phyloP scores from a whole-genome alignment of 1,140 invertebrate species.

The Bombyx mandarina region DNA sequence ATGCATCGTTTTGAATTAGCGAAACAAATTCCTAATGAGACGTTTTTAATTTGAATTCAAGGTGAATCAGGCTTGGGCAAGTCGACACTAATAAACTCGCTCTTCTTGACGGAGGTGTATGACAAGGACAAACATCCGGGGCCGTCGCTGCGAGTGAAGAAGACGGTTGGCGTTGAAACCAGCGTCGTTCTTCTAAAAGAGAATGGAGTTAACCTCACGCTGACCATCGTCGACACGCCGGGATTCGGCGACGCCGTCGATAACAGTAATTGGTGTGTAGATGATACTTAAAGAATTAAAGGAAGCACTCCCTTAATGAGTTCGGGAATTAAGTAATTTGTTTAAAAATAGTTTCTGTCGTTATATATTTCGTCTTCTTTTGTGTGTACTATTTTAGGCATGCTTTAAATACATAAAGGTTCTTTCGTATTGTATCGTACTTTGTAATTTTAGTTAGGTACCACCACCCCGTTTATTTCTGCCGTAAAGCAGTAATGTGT shows the following conservation, averaged over 20 bases:
- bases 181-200: constrained; percentile 93
- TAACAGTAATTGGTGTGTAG: constrained; percentile 88
- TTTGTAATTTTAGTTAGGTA: no score
- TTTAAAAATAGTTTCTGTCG: no score
- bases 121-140: constrained; percentile 89
- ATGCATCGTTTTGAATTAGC: background rate
- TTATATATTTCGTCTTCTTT: no score
- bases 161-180: constrained; percentile 94
- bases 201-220: constrained; percentile 92
- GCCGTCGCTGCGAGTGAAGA: constrained; percentile 90
- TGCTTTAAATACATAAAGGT: no score
- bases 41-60: constrained; percentile 35
- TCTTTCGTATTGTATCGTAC: no score
- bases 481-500: no score
- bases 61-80: constrained; percentile 98
- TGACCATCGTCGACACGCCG: constrained; percentile 96
- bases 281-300: no score
- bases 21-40: no score
- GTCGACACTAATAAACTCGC: constrained; percentile 99
- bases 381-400: no score
- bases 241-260: constrained; percentile 99
- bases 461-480: no score
- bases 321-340: no score
- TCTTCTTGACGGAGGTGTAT: constrained; percentile 98
- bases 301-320: no score